Conservation (phyloP, 2,113 vertebrate genomes). For the Zosterops japonicus region DNA sequence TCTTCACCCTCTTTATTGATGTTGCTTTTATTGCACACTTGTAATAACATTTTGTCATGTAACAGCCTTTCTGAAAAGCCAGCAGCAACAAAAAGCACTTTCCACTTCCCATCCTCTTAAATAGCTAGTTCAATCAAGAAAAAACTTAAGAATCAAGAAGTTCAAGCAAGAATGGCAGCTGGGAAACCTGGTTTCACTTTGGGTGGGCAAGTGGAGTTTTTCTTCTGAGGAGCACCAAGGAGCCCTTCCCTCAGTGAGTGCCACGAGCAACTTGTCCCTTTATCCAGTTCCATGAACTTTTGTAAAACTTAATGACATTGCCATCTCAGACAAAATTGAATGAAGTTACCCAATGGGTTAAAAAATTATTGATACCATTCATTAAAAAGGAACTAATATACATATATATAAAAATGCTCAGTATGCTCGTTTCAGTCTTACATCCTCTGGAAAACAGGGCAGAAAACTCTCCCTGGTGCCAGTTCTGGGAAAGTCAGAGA, state of each 20-base stretch:
- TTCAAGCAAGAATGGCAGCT: neutral
- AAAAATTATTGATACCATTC: neutral
- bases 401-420: rapidly evolving
- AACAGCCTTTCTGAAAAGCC: neutral
- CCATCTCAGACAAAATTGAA: neutral
- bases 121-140: neutral
- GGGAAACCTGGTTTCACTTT: neutral
- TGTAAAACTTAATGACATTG: neutral
- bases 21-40: neutral
- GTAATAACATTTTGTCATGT: neutral
- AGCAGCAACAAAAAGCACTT: neutral
- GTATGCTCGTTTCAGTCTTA: neutral
- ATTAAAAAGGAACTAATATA: neutral
- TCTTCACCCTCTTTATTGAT: neutral
- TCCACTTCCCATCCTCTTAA: neutral
- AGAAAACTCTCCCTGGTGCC: neutral
- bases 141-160: neutral
- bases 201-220: neutral
- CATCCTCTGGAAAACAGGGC: neutral
- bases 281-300: neutral
- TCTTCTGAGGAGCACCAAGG: neutral
- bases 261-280: neutral
- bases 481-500: neutral
- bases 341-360: neutral
- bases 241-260: neutral